These are phyloP conservation scores for Thoracochromis brauschi DNA, from an alignment of 2,113 vertebrate species.

Conservation along the genomic window DNA sequence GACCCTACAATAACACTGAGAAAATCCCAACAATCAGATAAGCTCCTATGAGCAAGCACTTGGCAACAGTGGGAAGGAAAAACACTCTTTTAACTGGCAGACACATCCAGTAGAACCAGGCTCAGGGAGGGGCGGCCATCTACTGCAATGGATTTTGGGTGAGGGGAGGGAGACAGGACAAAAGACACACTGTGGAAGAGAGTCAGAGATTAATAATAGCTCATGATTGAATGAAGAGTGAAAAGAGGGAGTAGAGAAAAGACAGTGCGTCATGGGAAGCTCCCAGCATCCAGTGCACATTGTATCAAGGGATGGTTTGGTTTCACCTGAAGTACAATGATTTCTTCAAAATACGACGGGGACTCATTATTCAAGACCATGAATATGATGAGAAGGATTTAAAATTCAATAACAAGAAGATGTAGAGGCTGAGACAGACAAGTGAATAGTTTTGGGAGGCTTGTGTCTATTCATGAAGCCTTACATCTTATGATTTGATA, in stretches of 20 bases:
- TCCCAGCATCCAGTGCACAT: neutral
- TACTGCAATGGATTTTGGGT: neutral
- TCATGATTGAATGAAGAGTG: neutral
- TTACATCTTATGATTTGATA: neutral
- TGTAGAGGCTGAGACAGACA: neutral
- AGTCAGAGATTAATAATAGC: neutral
- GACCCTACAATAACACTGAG: neutral
- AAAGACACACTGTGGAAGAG: neutral
- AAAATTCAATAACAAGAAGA: neutral
- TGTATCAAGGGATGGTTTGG: neutral
- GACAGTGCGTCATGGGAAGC: neutral
- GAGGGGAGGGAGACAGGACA: neutral
- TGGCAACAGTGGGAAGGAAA: neutral
- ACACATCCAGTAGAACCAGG: neutral
- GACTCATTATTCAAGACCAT: neutral
- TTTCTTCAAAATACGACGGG: neutral
- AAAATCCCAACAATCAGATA: neutral
- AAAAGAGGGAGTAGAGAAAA: neutral
- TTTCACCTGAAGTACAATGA: neutral
- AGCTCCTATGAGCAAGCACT: neutral
- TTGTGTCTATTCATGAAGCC: neutral
- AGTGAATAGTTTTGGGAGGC: neutral
- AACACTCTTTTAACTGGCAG: neutral
- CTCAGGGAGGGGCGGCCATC: neutral
- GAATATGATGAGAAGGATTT: neutral